Percentiles rank a stretch among this genome's conserved stretches.
phyloP scores from a whole-genome alignment of 2,888 invertebrate species.

The Sialis fuliginosa region DNA sequence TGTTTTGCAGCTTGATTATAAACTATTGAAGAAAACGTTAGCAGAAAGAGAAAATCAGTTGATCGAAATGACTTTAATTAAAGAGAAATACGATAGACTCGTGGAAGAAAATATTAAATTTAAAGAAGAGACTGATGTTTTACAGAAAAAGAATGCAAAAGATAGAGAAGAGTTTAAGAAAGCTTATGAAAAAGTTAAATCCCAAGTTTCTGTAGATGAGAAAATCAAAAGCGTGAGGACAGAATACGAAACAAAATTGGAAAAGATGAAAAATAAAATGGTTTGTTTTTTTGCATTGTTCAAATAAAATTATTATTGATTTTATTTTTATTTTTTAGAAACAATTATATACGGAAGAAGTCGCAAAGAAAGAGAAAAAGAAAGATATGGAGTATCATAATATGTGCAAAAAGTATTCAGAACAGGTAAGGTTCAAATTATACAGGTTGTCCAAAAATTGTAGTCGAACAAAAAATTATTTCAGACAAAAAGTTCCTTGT shows the following conservation, averaged over 20 bases:
- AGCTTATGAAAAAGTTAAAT: constrained; percentile 16
- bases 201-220: constrained; percentile 19
- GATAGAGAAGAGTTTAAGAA: constrained; percentile 22
- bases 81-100: constrained; percentile 23
- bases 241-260: constrained; percentile 57
- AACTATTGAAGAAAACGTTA: constrained; percentile 14
- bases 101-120: constrained; percentile 23
- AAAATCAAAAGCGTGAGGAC: constrained; percentile 35
- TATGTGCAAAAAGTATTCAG: constrained; percentile 32
- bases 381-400: constrained; percentile 36
- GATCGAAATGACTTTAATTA: constrained; percentile 14
- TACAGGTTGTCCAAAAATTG: too few species aligned
- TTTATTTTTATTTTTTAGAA: constrained; percentile 23
- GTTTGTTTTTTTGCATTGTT: constrained; percentile 28
- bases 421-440: constrained; percentile 24
- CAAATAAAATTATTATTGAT: background rate
- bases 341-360: constrained; percentile 43
- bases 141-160: constrained; percentile 20
- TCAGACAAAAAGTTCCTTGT: too few species aligned
- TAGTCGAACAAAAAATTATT: too few species aligned
- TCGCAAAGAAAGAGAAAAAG: constrained; percentile 30
- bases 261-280: constrained; percentile 67
- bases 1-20: constrained; percentile 19
- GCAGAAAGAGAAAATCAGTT: constrained; percentile 17
- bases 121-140: constrained; percentile 20